phyloP scores from a whole-genome alignment of 2,797 vertebrate species.

The Alectoris magna region DNA sequence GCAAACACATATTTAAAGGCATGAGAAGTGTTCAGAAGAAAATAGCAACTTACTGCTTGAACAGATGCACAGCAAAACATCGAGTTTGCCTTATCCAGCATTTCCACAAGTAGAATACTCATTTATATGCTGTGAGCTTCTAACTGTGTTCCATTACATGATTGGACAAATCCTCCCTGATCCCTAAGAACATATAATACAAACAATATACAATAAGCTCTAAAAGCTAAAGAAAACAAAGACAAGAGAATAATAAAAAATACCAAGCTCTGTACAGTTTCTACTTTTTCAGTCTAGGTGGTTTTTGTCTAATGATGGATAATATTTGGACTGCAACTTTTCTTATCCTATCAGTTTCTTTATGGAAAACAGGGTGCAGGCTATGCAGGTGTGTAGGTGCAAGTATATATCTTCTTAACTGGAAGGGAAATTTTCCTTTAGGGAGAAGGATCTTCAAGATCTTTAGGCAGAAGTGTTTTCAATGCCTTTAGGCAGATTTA shows the following conservation, averaged over 20 bases:
- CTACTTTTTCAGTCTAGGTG: background rate
- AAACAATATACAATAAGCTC: background rate
- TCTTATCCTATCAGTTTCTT: background rate
- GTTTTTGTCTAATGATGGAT: background rate
- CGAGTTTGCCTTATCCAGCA: background rate
- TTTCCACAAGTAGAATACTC: background rate
- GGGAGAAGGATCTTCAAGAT: background rate
- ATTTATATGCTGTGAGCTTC: background rate
- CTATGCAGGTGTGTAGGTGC: background rate
- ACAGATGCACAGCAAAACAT: background rate
- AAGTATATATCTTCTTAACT: background rate
- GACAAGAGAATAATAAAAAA: background rate
- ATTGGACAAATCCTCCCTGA: background rate
- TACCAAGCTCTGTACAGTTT: background rate
- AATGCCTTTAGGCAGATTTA: background rate
- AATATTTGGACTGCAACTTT: background rate
- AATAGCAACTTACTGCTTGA: background rate
- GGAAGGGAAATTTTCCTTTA: background rate
- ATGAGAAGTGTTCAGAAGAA: conserved; percentile 19
- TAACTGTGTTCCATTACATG: background rate
- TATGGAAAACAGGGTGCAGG: background rate
- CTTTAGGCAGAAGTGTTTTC: background rate
- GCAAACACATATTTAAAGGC: background rate
- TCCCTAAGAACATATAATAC: background rate
- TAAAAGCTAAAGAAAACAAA: background rate